Percentiles rank a stretch among this genome's conserved stretches.
Evolutionary conservation across 1,140 invertebrate genomes (phyloP).

Genomic region (Nautilus pompilius): DNA sequence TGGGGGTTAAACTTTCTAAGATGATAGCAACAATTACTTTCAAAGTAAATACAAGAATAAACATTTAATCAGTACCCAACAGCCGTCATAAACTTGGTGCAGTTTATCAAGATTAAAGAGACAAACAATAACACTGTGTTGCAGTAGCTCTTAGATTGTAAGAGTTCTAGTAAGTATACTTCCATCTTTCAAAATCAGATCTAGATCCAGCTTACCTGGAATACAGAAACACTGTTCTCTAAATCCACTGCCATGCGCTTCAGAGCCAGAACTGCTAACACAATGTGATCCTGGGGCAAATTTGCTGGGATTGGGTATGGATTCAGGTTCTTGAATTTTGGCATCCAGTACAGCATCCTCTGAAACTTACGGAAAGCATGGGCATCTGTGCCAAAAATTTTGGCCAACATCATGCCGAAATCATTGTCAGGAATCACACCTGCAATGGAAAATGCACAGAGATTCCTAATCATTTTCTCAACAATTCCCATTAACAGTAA

Average conservation of each 20-base stretch:
- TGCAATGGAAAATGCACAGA: constrained; percentile 53
- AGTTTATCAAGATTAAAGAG: too few species aligned
- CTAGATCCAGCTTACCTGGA: constrained; percentile 61
- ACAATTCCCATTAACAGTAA: too few species aligned
- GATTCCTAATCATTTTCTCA: too few species aligned
- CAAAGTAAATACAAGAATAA: too few species aligned
- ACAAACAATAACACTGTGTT: too few species aligned
- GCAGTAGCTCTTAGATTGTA: too few species aligned
- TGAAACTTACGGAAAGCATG: constrained; percentile 79
- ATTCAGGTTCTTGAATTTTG: constrained; percentile 88
- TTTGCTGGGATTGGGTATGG: constrained; percentile 80
- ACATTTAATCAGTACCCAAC: too few species aligned
- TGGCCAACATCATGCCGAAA: constrained; percentile 75
- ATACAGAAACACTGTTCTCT: constrained; percentile 68
- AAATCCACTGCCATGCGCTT: constrained; percentile 84
- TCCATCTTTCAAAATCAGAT: background rate
- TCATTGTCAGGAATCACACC: constrained; percentile 88
- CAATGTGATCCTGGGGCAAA: constrained; percentile 60
- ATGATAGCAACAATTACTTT: too few species aligned
- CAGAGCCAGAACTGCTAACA: constrained; percentile 83
- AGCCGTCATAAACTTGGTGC: too few species aligned
- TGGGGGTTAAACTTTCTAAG: too few species aligned
- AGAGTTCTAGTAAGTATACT: too few species aligned
- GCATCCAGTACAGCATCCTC: constrained; percentile 98
- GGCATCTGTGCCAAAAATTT: constrained; percentile 78